Conservation (phyloP, 2,113 vertebrate species). For the Diadophis punctatus region DNA sequence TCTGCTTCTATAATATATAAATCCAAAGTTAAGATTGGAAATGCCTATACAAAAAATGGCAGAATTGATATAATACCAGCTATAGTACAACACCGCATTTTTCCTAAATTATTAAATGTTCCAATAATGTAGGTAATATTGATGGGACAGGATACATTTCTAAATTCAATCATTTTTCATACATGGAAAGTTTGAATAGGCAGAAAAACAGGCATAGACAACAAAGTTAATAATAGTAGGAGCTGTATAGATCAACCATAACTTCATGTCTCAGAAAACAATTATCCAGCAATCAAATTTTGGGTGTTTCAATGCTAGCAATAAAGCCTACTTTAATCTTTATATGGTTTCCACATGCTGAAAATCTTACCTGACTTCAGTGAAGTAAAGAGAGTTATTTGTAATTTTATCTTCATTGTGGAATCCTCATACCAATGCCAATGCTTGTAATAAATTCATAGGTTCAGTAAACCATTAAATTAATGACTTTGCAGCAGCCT, state of each 20-base stretch:
- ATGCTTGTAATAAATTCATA: slow-evolving; percentile 6
- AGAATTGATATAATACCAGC: neutral
- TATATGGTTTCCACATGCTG: neutral
- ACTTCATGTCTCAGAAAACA: neutral
- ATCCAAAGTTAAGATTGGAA: neutral
- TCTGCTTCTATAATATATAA: neutral
- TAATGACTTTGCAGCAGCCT: slow-evolving; percentile 19
- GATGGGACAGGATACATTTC: neutral
- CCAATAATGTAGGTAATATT: neutral
- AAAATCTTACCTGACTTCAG: slow-evolving; percentile 10
- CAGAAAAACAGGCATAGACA: neutral
- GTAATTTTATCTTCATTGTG: neutral
- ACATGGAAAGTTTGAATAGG: neutral
- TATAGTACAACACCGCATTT: neutral
- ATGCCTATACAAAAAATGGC: neutral
- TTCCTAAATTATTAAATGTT: neutral
- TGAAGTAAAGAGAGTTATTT: slow-evolving; percentile 30
- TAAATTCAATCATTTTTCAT: neutral
- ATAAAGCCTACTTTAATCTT: neutral
- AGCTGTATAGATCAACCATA: neutral
- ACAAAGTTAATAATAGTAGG: neutral
- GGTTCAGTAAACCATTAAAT: neutral
- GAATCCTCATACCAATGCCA: neutral
- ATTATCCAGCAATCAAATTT: neutral
- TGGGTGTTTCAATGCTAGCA: neutral